Base-by-base conservation (phyloP, 2,797 vertebrate genomes). In the Lagocephalus sceleratus region DNA sequence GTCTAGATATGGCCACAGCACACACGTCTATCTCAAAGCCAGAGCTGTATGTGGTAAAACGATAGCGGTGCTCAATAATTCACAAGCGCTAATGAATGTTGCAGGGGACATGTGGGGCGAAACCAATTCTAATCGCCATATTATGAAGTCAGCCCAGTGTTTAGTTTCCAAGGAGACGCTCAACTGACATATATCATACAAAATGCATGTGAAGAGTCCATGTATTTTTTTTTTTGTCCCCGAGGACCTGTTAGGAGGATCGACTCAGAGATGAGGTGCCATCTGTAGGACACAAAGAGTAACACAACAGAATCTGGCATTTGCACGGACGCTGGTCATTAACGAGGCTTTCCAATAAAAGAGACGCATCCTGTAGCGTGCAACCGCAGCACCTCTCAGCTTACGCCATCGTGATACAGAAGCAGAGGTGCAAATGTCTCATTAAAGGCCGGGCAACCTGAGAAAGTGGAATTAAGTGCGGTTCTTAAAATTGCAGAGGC, bases 41-140 rank as follows among this genome's bases (percentile, higher is more conserved):
- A 68, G 71, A 82, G 85, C 79, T 79, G 79, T 82, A 84, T 68
- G 87, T 82, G 78, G 94, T 92, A 94, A 95, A 93, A 86, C 81
- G 92, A 95, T 93, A 92, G 88, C 66, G 38, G 75, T 90, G 53
- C 79, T 96, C 85, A 95, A 95, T 95, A 93, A 96, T 96, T 94
- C 80, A 96, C 78, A 83, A 74, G 76, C 57, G 51, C 89, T 94
- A 92, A 95, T 95, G 87, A 94, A 94, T 94, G 88, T 93, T 94
- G 92, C 91, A 94, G 90, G 81, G 87, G 87, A 91, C 89, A 91
- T 88, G 86, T 87, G 86, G 88, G 92, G 83, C 89, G 83, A 92
- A 92, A 93, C 90, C 92, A 85, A 53, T 88, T 92, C 90, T 92
- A 90, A 92, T 93, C 90, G 85, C 89, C 89, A 89, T 91, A 89